These are phyloP conservation scores for Spilarctia lutea DNA, from an alignment of 2,888 invertebrate genomes.

Conservation along the genomic window DNA sequence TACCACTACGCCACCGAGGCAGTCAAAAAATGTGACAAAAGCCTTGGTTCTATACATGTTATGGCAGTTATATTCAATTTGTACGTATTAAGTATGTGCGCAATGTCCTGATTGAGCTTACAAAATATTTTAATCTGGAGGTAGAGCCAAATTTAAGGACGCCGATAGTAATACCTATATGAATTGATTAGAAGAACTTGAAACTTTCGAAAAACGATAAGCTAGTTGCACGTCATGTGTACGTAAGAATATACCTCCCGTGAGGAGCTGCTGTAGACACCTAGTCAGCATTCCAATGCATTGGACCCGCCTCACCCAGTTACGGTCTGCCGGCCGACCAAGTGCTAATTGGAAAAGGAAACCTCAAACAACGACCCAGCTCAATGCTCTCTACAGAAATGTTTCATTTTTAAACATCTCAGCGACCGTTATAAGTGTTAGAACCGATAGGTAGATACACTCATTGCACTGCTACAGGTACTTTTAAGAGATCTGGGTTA, in stretches of 20 bases:
- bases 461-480: slow-evolving; percentile 45
- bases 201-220: slow-evolving; percentile 40
- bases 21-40: too few relatives aligned
- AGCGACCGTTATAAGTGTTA: slow-evolving; percentile 84
- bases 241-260: slow-evolving; percentile 61
- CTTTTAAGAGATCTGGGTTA: slow-evolving; percentile 53
- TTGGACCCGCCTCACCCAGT: slow-evolving; percentile 81
- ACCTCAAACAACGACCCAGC: slow-evolving; percentile 85
- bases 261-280: slow-evolving; percentile 66
- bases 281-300: slow-evolving; percentile 75
- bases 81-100: too few relatives aligned
- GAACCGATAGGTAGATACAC: slow-evolving; percentile 67
- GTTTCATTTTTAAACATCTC: slow-evolving; percentile 84
- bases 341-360: slow-evolving; percentile 87
- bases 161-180: not conserved
- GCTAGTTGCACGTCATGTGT: slow-evolving; percentile 54
- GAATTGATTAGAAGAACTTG: slow-evolving; percentile 20
- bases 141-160: too few relatives aligned
- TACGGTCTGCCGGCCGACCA: slow-evolving; percentile 81
- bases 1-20: too few relatives aligned
- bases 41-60: too few relatives aligned
- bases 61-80: too few relatives aligned
- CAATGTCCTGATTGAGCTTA: too few relatives aligned
- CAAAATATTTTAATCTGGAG: too few relatives aligned
- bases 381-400: slow-evolving; percentile 86